Evolutionary conservation across 2,113 vertebrate genomes (phyloP).

Genomic region (Tinamus guttatus): DNA sequence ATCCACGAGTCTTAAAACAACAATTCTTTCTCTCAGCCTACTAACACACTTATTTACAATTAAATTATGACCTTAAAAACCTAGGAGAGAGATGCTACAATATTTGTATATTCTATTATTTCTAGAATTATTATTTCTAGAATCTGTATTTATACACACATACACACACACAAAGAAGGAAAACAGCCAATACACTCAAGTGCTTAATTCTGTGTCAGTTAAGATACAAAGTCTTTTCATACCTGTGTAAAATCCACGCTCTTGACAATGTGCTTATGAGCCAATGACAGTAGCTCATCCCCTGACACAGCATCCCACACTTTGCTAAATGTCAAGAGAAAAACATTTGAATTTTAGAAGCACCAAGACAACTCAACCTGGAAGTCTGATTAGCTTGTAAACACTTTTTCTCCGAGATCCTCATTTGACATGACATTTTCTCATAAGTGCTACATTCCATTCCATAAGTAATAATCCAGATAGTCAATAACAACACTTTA

Average conservation of each 20-base stretch:
- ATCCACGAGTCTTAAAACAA: not conserved
- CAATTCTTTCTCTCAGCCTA: not conserved
- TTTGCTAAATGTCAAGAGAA: slow-evolving; percentile 84
- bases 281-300: slow-evolving; percentile 93
- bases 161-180: not conserved
- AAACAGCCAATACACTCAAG: not conserved
- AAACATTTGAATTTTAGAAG: not conserved
- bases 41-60: not conserved
- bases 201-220: not conserved
- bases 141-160: not conserved
- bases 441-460: not conserved
- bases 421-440: not conserved
- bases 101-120: not conserved
- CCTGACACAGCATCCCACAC: slow-evolving; percentile 98
- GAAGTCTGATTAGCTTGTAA: not conserved
- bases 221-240: not conserved
- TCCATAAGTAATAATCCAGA: rapidly evolving
- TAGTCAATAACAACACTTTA: not conserved
- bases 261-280: slow-evolving; percentile 99
- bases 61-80: not conserved
- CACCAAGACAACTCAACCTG: not conserved
- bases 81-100: rapidly evolving
- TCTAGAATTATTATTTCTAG: too few relatives aligned
- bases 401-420: not conserved
- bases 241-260: slow-evolving; percentile 96